Base-by-base conservation (phyloP, 2,888 invertebrate species). In the Altica lythri region DNA sequence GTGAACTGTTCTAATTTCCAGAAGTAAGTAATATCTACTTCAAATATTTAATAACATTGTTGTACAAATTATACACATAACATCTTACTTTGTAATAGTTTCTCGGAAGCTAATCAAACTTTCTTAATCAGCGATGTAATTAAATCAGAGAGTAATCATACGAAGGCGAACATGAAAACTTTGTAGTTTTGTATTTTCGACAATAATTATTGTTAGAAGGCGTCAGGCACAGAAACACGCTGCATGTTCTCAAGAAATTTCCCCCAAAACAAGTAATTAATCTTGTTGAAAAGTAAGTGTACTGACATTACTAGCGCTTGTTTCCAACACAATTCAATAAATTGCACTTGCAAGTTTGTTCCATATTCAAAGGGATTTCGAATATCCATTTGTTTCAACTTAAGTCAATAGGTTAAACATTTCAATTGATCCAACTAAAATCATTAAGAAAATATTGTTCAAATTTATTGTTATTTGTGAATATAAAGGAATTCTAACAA, bases 101-200 rank as follows among this genome's bases (percentile, higher is more conserved):
- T 40, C 10, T 47, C 47, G 55, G 53, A 29, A 56, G 55, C 56
- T 60, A 63, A 63, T 63, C 61, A 60, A 63, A 63, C 57, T 63
- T 63, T 62, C 57, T 48, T 59, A 63, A 63, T 63, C 54, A 44
- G 38, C 37, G 54, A 55, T 54, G 59, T 60, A 61, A 61, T 59
- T 55, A 54, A 57, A 57, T 59, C 50, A 43, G 44, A 27, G 42
- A 34, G 59, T 57, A 61, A 61, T 61, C 61, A 53, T 14, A 51
- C 56, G 49, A 44, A 57, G 54, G 51, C 50, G 59, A 57, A 45
- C 57, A 51, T 52, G 54, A 54, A 59, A 55, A 59, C 55, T 50
- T 49, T 38, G 9, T 40, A 57, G 52, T 51, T 59, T 56, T 53
- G 51, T 53, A 56, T 54, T 54, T 48, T 38, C 46, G 40, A 54